Base-by-base conservation (phyloP, 2,113 vertebrate species). In the Pluvialis apricaria region DNA sequence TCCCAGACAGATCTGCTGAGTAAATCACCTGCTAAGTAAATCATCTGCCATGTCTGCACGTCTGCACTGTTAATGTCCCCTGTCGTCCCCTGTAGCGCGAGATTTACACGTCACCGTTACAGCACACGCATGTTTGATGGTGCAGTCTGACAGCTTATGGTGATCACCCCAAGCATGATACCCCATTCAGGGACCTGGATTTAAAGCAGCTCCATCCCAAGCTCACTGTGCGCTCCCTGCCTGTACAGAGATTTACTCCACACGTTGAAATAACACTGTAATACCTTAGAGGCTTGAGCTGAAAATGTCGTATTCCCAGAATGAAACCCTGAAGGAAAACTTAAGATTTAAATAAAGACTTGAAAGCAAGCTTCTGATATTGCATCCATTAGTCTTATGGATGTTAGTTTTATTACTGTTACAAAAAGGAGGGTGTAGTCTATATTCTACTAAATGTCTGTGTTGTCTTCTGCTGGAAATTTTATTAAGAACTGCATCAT, bases 271-370 rank as follows among this genome's bases (percentile, higher is more conserved):
- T 22, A 94, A 88, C 11, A 24, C 82, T 94, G 73, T 57, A 36
- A 55, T 19, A 42, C 32, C 61, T 96, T 62, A 88, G 54, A 95
- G 77, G 68, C 86, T 61, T 60, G 26, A 70, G 71, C 36, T 88
- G 86, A 95, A 92, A 88, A 85, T 60, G 54, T 12, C 3, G 1
- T 65, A 52, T 80, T 84, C 12, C 62, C 26, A 75, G 64, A 62
- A 86, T 66, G 49, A 89, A 97, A 75, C 16, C 69, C 83, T 91
- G 86, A 87, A 79, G 66, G 84, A 88, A 97, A 92, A 84, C 15
- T 52, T 36, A 61, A 66, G 60, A 85, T 91, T 92, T 88, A 93
- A 92, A 90, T 24, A 76, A 86, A 83, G 60, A 83, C 71, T 96
- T 80, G 85, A 61, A 93, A 81, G 72, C 38, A 66, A 66, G 26